A percentile compares a stretch with the other conserved stretches of the same genome.
These are phyloP conservation scores for Gymnothorax reevesii DNA, from an alignment of 2,797 vertebrate genomes.

Conservation along the genomic window DNA sequence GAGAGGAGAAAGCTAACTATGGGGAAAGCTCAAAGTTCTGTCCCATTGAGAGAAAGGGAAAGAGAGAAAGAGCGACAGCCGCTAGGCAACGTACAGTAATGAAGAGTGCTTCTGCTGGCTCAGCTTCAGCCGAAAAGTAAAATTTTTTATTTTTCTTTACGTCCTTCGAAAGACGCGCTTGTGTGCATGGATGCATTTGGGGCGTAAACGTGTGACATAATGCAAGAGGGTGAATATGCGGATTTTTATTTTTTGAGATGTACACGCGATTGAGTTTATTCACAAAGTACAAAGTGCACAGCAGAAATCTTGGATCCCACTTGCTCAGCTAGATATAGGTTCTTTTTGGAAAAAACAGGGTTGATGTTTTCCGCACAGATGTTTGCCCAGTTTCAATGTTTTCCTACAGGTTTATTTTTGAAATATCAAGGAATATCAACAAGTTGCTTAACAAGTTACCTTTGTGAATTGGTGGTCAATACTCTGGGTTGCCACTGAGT, in stretches of 20 bases:
- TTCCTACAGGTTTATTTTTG: neutral
- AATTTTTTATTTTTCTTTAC: neutral
- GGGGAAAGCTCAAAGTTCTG: neutral
- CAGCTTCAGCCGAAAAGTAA: neutral
- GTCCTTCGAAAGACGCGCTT: neutral
- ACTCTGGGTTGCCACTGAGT: neutral
- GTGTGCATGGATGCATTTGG: neutral
- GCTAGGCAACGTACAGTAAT: neutral
- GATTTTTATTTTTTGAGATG: neutral
- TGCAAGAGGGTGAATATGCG: neutral
- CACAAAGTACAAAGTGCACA: neutral
- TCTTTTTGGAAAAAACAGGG: neutral
- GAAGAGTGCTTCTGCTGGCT: neutral
- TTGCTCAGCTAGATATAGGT: neutral
- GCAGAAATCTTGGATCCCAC: neutral
- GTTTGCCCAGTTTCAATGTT: too few relatives aligned
- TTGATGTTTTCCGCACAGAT: neutral
- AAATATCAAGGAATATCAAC: neutral
- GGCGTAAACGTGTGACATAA: neutral
- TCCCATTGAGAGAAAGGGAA: neutral
- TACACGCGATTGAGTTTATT: too few relatives aligned
- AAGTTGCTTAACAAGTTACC: too few relatives aligned
- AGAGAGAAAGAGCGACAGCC: neutral
- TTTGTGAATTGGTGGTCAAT: neutral
- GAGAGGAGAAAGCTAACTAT: slow-evolving; percentile 7